Conservation (phyloP, 2,113 vertebrate genomes). For the Crotalus tigris region DNA sequence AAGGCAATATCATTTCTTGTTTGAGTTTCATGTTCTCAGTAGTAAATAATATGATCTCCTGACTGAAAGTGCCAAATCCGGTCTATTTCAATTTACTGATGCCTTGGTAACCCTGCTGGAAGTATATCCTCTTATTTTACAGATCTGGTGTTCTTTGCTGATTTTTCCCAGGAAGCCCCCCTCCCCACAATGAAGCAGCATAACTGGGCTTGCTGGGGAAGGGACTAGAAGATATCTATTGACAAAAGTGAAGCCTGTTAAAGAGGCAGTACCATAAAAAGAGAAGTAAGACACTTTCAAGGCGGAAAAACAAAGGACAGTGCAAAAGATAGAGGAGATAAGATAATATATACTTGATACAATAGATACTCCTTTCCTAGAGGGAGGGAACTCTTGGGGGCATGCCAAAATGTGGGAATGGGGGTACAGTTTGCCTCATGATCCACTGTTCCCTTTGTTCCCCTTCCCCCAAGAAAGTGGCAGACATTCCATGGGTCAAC, state of each 20-base stretch:
- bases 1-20: not conserved
- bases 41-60: not conserved
- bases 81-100: not conserved
- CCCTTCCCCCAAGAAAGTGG: not conserved
- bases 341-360: not conserved
- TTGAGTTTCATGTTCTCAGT: not conserved
- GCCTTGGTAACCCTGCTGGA: not conserved
- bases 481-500: not conserved
- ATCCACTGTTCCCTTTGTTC: not conserved
- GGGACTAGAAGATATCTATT: not conserved
- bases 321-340: not conserved
- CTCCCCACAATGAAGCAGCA: not conserved
- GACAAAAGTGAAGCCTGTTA: not conserved
- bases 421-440: not conserved
- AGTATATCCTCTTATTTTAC: not conserved
- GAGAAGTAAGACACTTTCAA: not conserved
- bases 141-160: not conserved
- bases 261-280: not conserved
- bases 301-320: not conserved
- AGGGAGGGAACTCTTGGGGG: not conserved
- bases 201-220: not conserved
- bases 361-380: not conserved
- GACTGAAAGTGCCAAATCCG: not conserved
- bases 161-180: not conserved
- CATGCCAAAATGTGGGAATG: not conserved